Evolutionary conservation across 2,113 vertebrate species (phyloP).

Genomic region (Corythornis madagascariensis): DNA sequence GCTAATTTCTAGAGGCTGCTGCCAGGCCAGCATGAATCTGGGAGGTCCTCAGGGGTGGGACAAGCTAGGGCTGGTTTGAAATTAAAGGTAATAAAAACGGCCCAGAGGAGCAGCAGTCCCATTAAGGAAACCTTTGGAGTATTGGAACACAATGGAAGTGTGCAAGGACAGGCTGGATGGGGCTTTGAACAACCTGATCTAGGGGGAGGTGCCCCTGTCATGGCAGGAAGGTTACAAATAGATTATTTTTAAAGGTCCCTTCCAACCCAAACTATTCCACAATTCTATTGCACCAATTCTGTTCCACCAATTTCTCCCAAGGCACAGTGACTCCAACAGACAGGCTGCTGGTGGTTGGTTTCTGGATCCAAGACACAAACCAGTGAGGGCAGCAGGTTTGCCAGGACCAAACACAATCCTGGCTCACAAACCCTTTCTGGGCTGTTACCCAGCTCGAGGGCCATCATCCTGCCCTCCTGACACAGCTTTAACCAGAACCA

Average conservation of each 20-base stretch:
- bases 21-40: fast-evolving
- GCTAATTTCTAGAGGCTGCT: neutral
- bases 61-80: neutral
- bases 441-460: neutral
- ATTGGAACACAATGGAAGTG: neutral
- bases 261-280: neutral
- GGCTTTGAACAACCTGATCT: neutral
- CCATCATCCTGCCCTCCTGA: neutral
- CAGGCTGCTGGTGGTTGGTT: neutral
- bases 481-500: neutral
- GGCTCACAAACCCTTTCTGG: neutral
- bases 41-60: neutral
- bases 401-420: neutral
- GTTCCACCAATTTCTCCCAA: neutral
- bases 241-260: neutral
- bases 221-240: neutral
- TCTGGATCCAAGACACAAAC: neutral
- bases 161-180: neutral
- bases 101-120: neutral
- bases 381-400: neutral
- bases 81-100: neutral
- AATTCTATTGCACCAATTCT: neutral
- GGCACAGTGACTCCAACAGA: neutral
- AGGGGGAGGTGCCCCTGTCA: neutral
- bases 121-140: neutral